These are phyloP conservation scores for Kobus ellipsiprymnus DNA, from an alignment of 2,113 vertebrate genomes.

Conservation along the genomic window DNA sequence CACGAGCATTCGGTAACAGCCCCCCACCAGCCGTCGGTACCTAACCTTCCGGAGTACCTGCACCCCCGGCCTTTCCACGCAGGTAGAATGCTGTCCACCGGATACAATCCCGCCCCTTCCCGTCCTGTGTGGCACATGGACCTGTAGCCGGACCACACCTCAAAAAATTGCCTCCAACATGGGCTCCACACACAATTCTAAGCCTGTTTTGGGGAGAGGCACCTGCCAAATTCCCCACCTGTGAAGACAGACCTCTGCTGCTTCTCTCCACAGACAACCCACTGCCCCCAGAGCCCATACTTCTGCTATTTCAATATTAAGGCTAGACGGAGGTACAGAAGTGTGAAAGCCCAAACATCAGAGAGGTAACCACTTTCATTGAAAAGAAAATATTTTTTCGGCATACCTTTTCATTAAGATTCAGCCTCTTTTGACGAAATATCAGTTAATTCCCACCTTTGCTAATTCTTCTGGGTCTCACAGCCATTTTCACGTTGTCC, in stretches of 20 bases:
- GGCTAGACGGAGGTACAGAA: neutral
- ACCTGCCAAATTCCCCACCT: neutral
- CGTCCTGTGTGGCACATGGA: neutral
- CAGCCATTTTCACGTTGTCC: neutral
- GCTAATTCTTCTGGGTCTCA: no score
- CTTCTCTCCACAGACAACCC: neutral
- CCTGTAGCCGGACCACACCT: neutral
- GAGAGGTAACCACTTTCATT: neutral
- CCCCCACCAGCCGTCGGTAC: fast-evolving
- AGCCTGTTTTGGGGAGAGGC: no score
- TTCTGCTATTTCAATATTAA: neutral
- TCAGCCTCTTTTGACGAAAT: neutral
- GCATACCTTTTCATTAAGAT: neutral
- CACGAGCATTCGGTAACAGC: neutral
- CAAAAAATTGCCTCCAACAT: neutral
- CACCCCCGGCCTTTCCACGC: neutral
- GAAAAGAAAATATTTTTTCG: neutral
- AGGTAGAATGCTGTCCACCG: neutral
- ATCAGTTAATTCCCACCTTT: neutral
- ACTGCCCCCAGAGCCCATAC: no score
- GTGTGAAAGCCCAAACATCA: neutral
- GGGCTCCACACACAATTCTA: neutral
- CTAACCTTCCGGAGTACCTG: neutral
- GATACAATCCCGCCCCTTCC: neutral
- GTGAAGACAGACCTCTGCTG: neutral